Conservation (phyloP, 2,113 vertebrate species). For the Mugil cephalus region DNA sequence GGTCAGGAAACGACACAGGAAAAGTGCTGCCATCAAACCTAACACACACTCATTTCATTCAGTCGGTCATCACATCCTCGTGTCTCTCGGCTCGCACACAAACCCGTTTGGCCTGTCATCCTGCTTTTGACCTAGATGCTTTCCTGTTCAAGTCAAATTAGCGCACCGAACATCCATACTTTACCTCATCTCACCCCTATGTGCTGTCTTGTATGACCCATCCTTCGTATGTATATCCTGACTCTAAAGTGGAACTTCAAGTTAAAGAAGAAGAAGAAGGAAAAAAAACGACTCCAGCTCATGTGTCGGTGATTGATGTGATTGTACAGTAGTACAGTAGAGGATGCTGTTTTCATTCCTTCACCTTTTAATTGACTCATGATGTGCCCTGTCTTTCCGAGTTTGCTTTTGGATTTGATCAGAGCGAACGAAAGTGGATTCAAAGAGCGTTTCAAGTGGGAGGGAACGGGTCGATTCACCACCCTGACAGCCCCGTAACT, state of each 20-base stretch:
- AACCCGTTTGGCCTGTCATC: conserved; percentile 32
- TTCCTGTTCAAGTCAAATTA: conserved; percentile 29
- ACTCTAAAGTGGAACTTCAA: conserved; percentile 18
- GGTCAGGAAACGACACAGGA: conserved; percentile 63
- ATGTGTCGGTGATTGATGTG: background rate
- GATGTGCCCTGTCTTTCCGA: conserved; percentile 29
- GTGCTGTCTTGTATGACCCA: background rate
- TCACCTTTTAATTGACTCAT: conserved; percentile 40
- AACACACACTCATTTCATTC: conserved; percentile 51
- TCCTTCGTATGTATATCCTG: conserved; percentile 37
- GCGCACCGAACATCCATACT: conserved; percentile 10
- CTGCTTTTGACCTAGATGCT: conserved; percentile 21
- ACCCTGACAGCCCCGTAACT: conserved; percentile 1
- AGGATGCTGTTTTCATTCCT: conserved; percentile 37
- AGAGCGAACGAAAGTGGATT: conserved; percentile 29
- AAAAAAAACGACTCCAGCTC: background rate
- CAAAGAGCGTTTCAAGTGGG: background rate
- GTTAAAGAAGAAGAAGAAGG: background rate
- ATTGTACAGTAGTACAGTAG: conserved; percentile 34
- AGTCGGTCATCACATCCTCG: conserved; percentile 48
- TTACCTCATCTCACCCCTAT: conserved; percentile 46
- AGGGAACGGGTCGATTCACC: conserved; percentile 7
- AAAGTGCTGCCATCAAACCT: conserved; percentile 47
- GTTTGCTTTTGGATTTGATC: conserved; percentile 44
- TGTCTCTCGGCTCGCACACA: background rate